Conservation (phyloP, 2,797 vertebrate genomes). For the Syncerus caffer region DNA sequence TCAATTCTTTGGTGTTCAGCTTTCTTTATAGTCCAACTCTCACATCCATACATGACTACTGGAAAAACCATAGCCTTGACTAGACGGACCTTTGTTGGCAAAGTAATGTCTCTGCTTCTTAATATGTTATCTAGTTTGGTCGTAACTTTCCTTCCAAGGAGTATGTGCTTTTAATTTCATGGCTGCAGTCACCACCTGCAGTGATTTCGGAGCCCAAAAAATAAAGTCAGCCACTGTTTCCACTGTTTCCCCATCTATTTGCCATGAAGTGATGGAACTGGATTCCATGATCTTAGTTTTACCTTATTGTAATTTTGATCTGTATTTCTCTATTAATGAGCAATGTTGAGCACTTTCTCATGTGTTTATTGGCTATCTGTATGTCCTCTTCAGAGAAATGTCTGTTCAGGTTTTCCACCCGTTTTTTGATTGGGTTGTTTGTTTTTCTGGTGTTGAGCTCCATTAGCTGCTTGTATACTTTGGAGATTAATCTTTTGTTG, state of each 20-base stretch:
- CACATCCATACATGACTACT: neutral
- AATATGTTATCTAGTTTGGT: neutral
- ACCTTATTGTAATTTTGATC: neutral
- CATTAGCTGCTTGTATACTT: neutral
- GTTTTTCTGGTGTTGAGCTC: neutral
- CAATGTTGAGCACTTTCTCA: neutral
- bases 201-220: neutral
- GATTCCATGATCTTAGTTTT: neutral
- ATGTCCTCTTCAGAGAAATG: neutral
- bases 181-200: neutral
- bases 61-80: neutral
- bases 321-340: neutral
- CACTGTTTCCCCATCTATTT: neutral
- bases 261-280: neutral
- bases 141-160: neutral
- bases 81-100: neutral
- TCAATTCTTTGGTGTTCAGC: accelerated
- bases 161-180: neutral
- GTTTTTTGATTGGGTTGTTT: neutral
- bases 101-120: neutral
- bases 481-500: neutral
- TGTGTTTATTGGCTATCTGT: neutral
- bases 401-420: neutral
- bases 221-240: neutral
- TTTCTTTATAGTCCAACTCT: neutral